Conservation (phyloP, 37 sponge, comb jelly and placozoan species). For the Cliona cf. orientalis region DNA sequence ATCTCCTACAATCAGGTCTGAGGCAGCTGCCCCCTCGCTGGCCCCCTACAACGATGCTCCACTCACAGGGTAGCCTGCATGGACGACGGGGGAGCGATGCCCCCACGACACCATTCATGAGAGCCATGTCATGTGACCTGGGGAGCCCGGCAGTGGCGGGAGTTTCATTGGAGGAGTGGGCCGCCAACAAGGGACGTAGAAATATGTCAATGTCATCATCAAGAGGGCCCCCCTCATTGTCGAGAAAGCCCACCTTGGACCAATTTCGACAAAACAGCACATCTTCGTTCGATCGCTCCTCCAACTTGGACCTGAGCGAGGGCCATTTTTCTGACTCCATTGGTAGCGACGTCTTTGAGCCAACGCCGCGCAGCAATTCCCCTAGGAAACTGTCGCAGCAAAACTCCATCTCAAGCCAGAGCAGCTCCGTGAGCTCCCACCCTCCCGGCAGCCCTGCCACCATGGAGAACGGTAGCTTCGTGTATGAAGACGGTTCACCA, state of each 20-base stretch:
- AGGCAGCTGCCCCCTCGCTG: slow-evolving; percentile 3
- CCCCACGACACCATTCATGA: not conserved
- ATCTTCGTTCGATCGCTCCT: slow-evolving; percentile 16
- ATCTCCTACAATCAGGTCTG: slow-evolving; percentile 39
- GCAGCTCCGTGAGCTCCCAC: slow-evolving; percentile 6
- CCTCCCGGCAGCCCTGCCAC: slow-evolving; percentile 6
- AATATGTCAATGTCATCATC: not conserved
- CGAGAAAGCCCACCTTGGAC: slow-evolving; percentile 44
- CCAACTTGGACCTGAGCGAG: not conserved
- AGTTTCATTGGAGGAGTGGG: slow-evolving; percentile 53
- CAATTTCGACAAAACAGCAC: slow-evolving; percentile 16
- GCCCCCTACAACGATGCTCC: not conserved
- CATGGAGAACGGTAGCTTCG: slow-evolving; percentile 7
- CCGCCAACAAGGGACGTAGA: not conserved
- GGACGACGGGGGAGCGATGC: not conserved
- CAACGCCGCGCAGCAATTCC: not conserved
- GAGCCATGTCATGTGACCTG: not conserved
- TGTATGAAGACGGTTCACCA: not conserved
- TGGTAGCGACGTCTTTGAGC: slow-evolving; percentile 24
- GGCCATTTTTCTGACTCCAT: slow-evolving; percentile 31
- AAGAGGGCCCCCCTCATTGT: not conserved
- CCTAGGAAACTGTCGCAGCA: slow-evolving; percentile 37
- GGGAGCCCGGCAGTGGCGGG: slow-evolving; percentile 4
- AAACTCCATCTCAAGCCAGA: slow-evolving; percentile 50
- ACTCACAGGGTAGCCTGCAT: not conserved